Percentiles rank a stretch among this genome's conserved stretches.
Conservation (phyloP, 2,113 vertebrate species). For the Pseudopodoces humilis region DNA sequence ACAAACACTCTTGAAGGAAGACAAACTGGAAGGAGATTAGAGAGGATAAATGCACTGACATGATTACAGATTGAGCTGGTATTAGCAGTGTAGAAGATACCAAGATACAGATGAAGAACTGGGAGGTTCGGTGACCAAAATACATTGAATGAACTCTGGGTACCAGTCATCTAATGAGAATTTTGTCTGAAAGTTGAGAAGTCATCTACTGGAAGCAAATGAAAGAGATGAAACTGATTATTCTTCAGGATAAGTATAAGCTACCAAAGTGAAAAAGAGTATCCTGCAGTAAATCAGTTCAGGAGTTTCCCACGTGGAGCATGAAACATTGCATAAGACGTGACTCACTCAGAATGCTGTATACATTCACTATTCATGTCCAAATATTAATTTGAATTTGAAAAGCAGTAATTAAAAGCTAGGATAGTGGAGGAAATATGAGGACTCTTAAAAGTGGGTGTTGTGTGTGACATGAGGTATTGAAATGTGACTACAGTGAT, state of each 20-base stretch:
- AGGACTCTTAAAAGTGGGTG: background rate
- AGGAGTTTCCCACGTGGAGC: background rate
- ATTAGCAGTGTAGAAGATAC: background rate
- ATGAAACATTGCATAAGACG: rapidly evolving
- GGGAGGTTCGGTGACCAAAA: background rate
- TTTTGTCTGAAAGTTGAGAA: background rate
- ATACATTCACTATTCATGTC: background rate
- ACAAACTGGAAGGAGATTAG: background rate
- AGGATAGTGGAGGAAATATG: background rate
- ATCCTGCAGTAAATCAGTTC: background rate
- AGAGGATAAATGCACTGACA: background rate
- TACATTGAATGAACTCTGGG: background rate
- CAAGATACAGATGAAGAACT: background rate
- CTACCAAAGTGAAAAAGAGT: background rate
- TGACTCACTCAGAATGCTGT: background rate
- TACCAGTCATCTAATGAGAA: background rate
- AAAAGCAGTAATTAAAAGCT: background rate
- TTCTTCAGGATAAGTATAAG: background rate
- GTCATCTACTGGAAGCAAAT: background rate
- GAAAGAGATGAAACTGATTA: background rate
- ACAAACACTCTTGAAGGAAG: background rate
- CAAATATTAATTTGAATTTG: background rate
- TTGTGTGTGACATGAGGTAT: background rate
- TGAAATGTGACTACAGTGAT: background rate
- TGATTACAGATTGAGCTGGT: background rate